phyloP scores from a whole-genome alignment of 2,113 vertebrate species.

The Anoplopoma fimbria region DNA sequence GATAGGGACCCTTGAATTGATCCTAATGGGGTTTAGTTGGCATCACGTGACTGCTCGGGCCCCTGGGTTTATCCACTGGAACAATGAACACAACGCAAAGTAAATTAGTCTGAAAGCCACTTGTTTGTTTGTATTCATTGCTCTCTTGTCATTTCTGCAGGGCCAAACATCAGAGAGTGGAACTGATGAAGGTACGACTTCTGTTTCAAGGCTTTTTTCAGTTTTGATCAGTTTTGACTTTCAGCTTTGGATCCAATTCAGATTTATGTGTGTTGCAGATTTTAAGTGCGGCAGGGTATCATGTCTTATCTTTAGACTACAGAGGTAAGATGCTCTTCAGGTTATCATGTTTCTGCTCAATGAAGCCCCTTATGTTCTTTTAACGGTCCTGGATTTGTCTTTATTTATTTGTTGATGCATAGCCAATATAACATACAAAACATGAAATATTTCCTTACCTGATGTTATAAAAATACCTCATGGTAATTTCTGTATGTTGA shows the following conservation, averaged over 20 bases:
- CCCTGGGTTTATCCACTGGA: constrained; percentile 26
- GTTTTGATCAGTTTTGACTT: background rate
- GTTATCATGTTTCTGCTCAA: background rate
- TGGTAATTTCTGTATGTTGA: background rate
- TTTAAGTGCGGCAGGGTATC: constrained; percentile 87
- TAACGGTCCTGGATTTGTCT: background rate
- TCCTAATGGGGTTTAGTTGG: constrained; percentile 66
- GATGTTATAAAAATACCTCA: background rate
- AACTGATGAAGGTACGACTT: constrained; percentile 85
- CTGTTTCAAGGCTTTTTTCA: background rate
- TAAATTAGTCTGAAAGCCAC: constrained; percentile 31
- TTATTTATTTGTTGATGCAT: no score
- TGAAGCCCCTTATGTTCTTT: background rate
- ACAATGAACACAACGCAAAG: constrained; percentile 18
- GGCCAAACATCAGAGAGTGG: constrained; percentile 83
- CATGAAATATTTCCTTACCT: no score
- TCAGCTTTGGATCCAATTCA: background rate
- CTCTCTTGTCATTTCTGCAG: constrained; percentile 75
- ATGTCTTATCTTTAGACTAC: constrained; percentile 90
- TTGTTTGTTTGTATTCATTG: constrained; percentile 40
- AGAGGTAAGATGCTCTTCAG: constrained; percentile 82
- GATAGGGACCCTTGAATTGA: constrained; percentile 54
- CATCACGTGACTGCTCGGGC: constrained; percentile 20
- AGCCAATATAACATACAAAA: no score
- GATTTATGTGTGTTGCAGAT: constrained; percentile 72